Conservation (phyloP, 2,113 vertebrate species). For the Varanus salvator region DNA sequence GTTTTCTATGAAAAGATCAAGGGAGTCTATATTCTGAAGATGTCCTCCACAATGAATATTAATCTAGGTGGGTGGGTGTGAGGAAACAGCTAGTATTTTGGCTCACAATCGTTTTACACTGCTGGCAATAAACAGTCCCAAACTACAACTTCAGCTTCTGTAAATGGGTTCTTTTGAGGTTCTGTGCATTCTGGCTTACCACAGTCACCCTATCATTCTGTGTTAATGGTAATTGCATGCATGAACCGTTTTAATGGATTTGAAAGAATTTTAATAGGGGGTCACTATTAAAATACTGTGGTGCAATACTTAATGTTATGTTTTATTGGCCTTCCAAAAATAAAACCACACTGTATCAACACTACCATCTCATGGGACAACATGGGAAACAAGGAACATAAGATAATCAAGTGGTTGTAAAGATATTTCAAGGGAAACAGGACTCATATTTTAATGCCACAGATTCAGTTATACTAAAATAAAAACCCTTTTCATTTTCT, state of each 20-base stretch:
- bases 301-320: conserved; percentile 43
- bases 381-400: background rate
- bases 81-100: conserved; percentile 6
- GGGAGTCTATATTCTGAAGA: conserved; percentile 39
- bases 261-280: conserved; percentile 49
- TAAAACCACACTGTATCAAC: conserved; percentile 53
- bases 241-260: conserved; percentile 45
- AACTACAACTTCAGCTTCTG: conserved; percentile 33
- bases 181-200: background rate
- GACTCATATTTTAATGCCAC: background rate
- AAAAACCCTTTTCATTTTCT: background rate
- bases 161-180: conserved; percentile 40
- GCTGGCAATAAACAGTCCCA: conserved; percentile 9
- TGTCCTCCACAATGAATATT: background rate
- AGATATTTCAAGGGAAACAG: conserved; percentile 23
- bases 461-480: background rate
- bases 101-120: conserved; percentile 25
- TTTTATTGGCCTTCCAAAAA: conserved; percentile 60
- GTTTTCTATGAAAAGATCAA: conserved; percentile 37
- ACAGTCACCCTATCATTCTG: background rate
- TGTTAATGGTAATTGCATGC: conserved; percentile 26
- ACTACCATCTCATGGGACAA: conserved; percentile 56
- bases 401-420: conserved; percentile 51
- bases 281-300: conserved; percentile 50
- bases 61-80: conserved; percentile 4